phyloP scores from a whole-genome alignment of 2,113 vertebrate species.

The mouse (Mus musculus) region GRCm39 chr9:23505501-23506000 shows the following conservation, averaged over 20 bases:
- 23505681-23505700: background rate
- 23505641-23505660: background rate
- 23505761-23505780: background rate
- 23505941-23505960: background rate
- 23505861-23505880: constrained; percentile 14
- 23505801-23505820: background rate
- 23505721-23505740: background rate
- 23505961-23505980: background rate
- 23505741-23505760: background rate
- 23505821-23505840: background rate
- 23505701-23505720: background rate
- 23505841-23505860: background rate
- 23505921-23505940: background rate
- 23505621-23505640: background rate
- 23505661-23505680: background rate
- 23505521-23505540: background rate
- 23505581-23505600: too few relatives aligned
- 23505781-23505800: background rate
- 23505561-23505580: too few relatives aligned
- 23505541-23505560: background rate
- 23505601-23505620: too few relatives aligned
- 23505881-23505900: background rate
- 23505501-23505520: background rate
- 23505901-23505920: background rate
- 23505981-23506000: background rate